These are phyloP conservation scores for Phrynosoma platyrhinos DNA, from an alignment of 2,113 vertebrate genomes.

Conservation along the genomic window DNA sequence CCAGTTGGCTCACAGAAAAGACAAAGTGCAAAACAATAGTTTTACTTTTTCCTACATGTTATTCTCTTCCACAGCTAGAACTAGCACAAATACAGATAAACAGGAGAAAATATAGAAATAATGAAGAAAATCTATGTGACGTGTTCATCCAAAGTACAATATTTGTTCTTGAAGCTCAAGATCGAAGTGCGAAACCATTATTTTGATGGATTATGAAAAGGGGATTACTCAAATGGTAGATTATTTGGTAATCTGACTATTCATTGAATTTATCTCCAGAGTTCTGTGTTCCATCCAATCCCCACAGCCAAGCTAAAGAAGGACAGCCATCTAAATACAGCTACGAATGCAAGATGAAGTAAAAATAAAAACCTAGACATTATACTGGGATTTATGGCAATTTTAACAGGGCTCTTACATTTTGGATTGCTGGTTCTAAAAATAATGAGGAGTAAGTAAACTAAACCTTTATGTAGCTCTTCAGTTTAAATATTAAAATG, in stretches of 20 bases:
- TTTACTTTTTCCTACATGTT: slow-evolving; percentile 11
- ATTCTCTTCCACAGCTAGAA: slow-evolving; percentile 7
- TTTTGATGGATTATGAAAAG: slow-evolving; percentile 33
- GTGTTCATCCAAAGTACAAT: slow-evolving; percentile 7
- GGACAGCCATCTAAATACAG: slow-evolving; percentile 41
- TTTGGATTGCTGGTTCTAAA: slow-evolving; percentile 25
- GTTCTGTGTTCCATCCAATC: slow-evolving; percentile 43
- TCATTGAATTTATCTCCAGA: not conserved
- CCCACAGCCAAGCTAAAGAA: slow-evolving; percentile 2
- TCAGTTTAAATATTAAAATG: slow-evolving; percentile 13
- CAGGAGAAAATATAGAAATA: slow-evolving; percentile 36
- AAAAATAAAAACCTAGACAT: slow-evolving; percentile 42
- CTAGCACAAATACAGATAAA: slow-evolving; percentile 7
- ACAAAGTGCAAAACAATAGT: slow-evolving; percentile 40
- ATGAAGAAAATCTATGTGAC: slow-evolving; percentile 19
- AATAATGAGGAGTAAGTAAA: slow-evolving; percentile 7
- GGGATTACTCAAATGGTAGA: slow-evolving; percentile 26
- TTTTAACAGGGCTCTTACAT: slow-evolving; percentile 28
- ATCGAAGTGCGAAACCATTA: slow-evolving; percentile 23
- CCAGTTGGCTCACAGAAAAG: slow-evolving; percentile 43
- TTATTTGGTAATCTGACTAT: not conserved
- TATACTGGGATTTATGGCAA: slow-evolving; percentile 20
- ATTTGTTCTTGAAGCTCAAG: slow-evolving; percentile 4
- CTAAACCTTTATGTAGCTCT: not conserved
- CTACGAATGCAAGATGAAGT: slow-evolving; percentile 45